These are phyloP conservation scores for Euphonia xanthogaster DNA, from an alignment of 2,797 vertebrate species.

Conservation along the genomic window DNA sequence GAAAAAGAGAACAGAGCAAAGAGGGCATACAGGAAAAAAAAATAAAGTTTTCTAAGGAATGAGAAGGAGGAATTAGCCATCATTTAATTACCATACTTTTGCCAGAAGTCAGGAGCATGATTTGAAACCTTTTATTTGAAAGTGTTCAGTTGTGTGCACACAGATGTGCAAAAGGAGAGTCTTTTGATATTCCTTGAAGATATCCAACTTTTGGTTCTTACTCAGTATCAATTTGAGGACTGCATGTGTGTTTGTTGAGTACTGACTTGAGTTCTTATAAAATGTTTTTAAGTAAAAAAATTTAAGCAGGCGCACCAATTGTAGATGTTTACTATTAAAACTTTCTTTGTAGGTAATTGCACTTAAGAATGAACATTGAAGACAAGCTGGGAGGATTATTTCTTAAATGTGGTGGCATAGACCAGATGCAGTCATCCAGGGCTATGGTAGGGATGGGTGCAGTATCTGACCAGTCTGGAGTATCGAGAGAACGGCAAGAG, in stretches of 20 bases:
- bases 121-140: background rate
- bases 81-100: background rate
- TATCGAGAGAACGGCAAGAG: conserved; percentile 79
- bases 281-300: conserved; percentile 6
- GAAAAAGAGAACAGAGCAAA: background rate
- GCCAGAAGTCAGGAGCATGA: background rate
- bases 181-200: background rate
- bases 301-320: conserved; percentile 35
- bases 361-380: conserved; percentile 95
- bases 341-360: conserved; percentile 79
- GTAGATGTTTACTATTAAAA: conserved; percentile 74
- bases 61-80: background rate
- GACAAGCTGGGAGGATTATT: conserved; percentile 96
- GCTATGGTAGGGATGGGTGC: conserved; percentile 81
- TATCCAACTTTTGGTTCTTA: background rate
- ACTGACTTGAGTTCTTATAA: background rate
- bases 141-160: background rate
- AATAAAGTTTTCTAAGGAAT: background rate
- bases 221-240: background rate
- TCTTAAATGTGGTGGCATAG: conserved; percentile 92
- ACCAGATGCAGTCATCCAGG: conserved; percentile 84
- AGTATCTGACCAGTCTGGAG: conserved; percentile 75
- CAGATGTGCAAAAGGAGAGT: background rate
- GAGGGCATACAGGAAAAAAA: background rate
- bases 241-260: background rate